Percentiles rank a stretch among this genome's conserved stretches.
phyloP scores from a whole-genome alignment of 2,113 vertebrate genomes.

The Thamnophis sirtalis region DNA sequence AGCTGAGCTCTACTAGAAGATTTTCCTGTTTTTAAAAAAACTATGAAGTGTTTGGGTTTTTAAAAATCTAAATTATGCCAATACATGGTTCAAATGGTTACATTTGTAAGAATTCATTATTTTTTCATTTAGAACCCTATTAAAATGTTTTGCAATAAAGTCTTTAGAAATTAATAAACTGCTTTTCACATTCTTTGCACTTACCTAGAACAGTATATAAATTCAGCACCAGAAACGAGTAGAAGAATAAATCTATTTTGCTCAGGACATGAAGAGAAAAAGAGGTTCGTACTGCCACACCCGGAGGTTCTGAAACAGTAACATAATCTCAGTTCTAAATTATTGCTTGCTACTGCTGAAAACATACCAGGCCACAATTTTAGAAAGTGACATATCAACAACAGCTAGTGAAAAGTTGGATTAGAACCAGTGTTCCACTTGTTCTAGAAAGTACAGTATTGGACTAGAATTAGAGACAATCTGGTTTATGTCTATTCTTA shows the following conservation, averaged over 20 bases:
- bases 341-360: neutral
- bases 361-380: neutral
- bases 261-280: slow-evolving; percentile 85
- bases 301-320: slow-evolving; percentile 65
- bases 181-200: slow-evolving; percentile 30
- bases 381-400: slow-evolving; percentile 3
- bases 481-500: neutral
- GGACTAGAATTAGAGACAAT: neutral
- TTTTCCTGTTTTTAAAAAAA: neutral
- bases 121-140: neutral
- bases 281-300: slow-evolving; percentile 65
- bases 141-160: neutral
- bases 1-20: neutral
- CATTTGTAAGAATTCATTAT: neutral
- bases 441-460: neutral
- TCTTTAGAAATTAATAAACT: neutral
- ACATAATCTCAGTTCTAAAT: slow-evolving; percentile 34
- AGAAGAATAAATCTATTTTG: slow-evolving; percentile 83
- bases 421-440: neutral
- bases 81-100: neutral
- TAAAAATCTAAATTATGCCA: neutral
- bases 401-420: neutral
- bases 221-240: slow-evolving; percentile 84
- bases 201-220: slow-evolving; percentile 88
- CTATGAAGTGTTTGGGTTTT: neutral